Evolutionary conservation across 2,888 invertebrate genomes (phyloP).

Genomic region (Scelioninae gen. 1): DNA sequence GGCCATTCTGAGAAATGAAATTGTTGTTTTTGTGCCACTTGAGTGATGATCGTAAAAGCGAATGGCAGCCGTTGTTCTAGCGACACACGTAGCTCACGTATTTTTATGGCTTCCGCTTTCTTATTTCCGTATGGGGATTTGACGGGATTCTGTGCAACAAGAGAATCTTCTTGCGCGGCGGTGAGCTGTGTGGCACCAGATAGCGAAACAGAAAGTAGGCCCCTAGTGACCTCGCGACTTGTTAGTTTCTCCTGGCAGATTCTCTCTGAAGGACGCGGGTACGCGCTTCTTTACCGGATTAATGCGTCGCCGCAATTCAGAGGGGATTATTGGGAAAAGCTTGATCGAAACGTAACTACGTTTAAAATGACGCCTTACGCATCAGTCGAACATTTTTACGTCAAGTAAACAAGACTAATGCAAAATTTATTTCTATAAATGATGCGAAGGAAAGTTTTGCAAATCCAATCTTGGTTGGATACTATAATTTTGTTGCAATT

Average conservation of each 20-base stretch:
- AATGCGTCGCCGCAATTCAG: conserved; percentile 29
- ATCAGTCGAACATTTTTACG: background rate
- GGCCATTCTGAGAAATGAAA: conserved; percentile 51
- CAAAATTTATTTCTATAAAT: conserved; percentile 12
- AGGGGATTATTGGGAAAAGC: conserved; percentile 36
- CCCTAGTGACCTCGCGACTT: conserved; percentile 63
- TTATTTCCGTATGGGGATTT: conserved; percentile 66
- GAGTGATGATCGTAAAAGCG: conserved; percentile 54
- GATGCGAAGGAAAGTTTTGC: conserved; percentile 25
- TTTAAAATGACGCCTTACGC: background rate
- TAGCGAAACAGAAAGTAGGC: conserved; percentile 70
- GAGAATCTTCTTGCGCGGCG: conserved; percentile 28
- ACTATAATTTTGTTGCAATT: too few species aligned
- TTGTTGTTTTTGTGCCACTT: conserved; percentile 37
- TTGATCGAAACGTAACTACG: background rate
- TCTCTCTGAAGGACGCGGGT: conserved; percentile 61
- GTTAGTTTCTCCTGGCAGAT: conserved; percentile 64
- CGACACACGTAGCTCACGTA: conserved; percentile 48
- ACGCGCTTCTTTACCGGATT: conserved; percentile 28
- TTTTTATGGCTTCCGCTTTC: conserved; percentile 70
- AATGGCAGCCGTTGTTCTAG: conserved; percentile 51
- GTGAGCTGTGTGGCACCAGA: conserved; percentile 15
- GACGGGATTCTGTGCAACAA: conserved; percentile 36
- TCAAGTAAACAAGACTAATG: background rate
- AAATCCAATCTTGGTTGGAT: background rate